Evolutionary conservation across 2,888 invertebrate genomes (phyloP).

Genomic region (Pemphredon lugubris): DNA sequence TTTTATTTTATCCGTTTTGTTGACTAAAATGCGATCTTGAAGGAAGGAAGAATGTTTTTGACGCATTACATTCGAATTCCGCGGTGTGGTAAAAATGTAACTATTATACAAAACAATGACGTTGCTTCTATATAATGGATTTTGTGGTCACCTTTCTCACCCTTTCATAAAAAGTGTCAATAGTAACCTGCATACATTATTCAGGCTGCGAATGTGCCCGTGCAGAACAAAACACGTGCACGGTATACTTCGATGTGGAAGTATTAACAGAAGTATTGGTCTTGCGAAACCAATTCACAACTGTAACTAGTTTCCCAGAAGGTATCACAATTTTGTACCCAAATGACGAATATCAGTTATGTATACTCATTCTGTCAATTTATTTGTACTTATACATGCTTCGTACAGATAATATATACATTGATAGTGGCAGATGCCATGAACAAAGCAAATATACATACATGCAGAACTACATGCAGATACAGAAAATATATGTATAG

Average conservation of each 20-base stretch:
- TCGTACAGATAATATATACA: slow-evolving; percentile 28
- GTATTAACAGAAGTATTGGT: too few species aligned
- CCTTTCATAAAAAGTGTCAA: not conserved
- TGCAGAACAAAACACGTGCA: too few species aligned
- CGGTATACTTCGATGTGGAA: too few species aligned
- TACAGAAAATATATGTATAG: slow-evolving; percentile 38
- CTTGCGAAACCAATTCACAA: too few species aligned
- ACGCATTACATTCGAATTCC: too few species aligned
- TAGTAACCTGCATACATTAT: slow-evolving; percentile 1
- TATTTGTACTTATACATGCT: slow-evolving; percentile 49
- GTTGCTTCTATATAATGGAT: slow-evolving; percentile 1
- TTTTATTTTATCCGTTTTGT: too few species aligned
- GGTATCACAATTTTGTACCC: too few species aligned
- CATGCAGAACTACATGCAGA: slow-evolving; percentile 25
- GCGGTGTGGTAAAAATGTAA: too few species aligned
- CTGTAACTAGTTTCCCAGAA: too few species aligned
- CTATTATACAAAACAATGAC: slow-evolving; percentile 1
- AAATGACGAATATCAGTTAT: not conserved
- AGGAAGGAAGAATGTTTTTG: too few species aligned
- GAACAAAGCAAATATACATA: slow-evolving; percentile 36
- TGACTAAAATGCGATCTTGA: too few species aligned
- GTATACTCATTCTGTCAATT: slow-evolving; percentile 32
- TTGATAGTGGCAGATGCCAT: slow-evolving; percentile 30
- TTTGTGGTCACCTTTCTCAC: not conserved
- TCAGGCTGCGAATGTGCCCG: too few species aligned